Evolutionary conservation across 2,113 vertebrate species (phyloP), one percentile per base, ranked within the genome.

Genomic region (Numida meleagris): DNA sequence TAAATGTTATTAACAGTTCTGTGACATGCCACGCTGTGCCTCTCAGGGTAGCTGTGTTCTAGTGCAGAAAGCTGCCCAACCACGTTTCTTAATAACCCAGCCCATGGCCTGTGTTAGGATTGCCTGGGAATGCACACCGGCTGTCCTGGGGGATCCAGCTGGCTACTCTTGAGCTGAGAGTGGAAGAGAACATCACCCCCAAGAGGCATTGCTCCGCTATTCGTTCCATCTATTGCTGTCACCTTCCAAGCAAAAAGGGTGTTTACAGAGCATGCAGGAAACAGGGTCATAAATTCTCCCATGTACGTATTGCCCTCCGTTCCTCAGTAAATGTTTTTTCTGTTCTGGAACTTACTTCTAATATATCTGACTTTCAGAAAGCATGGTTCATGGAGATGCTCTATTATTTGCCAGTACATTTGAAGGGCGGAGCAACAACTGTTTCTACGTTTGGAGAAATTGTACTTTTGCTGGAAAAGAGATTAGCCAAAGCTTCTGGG

Each of bases 101-200:
- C 66, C 79, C 24, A 1, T 20, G 67, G 76, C 48, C 1, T 1
- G 4, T 25, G 58, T 19, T 21, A 16, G 33, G 50, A 82, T 8
- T 48, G 59, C 86, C 83, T 84, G 91, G 78, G 74, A 91, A 83
- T 1, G 45, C 66, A 8, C 38, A 4, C 34, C 27, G 53, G 38
- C 46, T 9, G 27, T 81, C 57, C 81, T 10, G 4, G 46, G 80
- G 61, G 55, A 86, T 68, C 5, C 1, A 55, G 24, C 1, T 88
- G 92, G 75, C 88, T 53, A 15, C 40, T 81, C 72, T 63, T 25
- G 78, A 83, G 82, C 89, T 63, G 31, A 63, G 59, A 83, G 48
- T 38, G 63, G 79, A 89, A 77, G 63, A 62, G 89, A 92, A 92
- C 89, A 65, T 88, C 82, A 50, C 70, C 82, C 88, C 91, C 82